Percentiles rank a stretch among this genome's conserved stretches.
phyloP scores from a whole-genome alignment of 2,888 invertebrate species.

The Temnothorax ravouxi region DNA sequence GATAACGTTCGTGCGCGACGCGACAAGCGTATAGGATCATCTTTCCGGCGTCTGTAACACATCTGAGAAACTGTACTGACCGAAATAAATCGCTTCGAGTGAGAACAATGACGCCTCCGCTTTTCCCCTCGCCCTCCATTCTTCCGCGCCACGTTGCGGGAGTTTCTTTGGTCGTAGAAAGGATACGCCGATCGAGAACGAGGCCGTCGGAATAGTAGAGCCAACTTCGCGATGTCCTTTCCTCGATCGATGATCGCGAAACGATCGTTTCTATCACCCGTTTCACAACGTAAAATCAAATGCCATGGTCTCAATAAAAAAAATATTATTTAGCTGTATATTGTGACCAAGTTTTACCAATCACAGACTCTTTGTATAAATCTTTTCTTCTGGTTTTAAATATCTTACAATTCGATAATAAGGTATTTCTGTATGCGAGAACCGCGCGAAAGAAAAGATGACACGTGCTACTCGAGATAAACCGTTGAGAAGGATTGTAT shows the following conservation, averaged over 20 bases:
- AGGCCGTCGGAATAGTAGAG: conserved; percentile 67
- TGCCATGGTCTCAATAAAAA: neutral
- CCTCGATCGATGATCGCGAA: conserved; percentile 30
- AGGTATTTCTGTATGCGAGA: neutral
- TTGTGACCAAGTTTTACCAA: neutral
- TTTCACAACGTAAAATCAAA: neutral
- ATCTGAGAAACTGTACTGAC: conserved; percentile 2
- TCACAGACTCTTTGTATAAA: neutral
- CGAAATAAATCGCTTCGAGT: conserved; percentile 1
- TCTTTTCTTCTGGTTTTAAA: neutral
- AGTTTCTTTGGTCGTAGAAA: conserved; percentile 62
- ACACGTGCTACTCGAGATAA: neutral
- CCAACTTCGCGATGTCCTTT: neutral
- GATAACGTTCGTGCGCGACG: neutral
- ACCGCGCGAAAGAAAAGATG: neutral
- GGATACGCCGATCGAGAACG: conserved; percentile 69
- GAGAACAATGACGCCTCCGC: conserved; percentile 67
- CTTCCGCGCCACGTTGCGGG: conserved; percentile 30
- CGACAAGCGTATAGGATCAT: neutral
- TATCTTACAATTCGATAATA: neutral
- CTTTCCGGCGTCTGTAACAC: neutral
- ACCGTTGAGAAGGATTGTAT: neutral
- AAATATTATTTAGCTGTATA: neutral
- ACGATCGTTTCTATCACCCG: neutral
- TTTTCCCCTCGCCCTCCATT: neutral